These are phyloP conservation scores for Lanistes nyassanus DNA, from an alignment of 1,140 invertebrate genomes.

Conservation along the genomic window DNA sequence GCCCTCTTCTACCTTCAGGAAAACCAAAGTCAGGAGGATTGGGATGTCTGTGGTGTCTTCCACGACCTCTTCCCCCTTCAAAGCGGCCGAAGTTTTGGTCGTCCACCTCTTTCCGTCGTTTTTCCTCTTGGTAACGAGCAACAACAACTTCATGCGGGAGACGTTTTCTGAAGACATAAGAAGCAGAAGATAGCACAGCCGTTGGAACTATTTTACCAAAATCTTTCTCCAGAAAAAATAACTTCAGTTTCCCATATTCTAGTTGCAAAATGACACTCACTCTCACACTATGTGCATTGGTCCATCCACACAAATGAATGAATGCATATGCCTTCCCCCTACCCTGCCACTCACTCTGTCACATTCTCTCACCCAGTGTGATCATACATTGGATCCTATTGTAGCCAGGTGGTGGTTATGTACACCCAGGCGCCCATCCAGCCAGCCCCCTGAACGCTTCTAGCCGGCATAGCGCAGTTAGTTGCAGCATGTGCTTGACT, in stretches of 20 bases:
- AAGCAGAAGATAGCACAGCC: no score
- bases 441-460: no score
- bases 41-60: not conserved
- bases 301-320: slow-evolving; percentile 7
- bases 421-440: no score
- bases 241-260: not conserved
- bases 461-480: no score
- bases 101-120: not conserved
- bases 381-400: no score
- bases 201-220: not conserved
- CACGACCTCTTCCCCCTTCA: not conserved
- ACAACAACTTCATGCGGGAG: not conserved
- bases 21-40: no score
- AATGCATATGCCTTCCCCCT: no score
- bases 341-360: no score
- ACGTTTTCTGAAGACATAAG: not conserved
- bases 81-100: not conserved
- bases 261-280: not conserved
- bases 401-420: no score
- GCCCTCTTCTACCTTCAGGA: no score
- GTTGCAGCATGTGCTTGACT: no score
- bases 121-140: slow-evolving; percentile 21
- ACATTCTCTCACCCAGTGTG: no score
- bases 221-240: not conserved
- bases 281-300: not conserved